Percentiles rank a stretch among this genome's conserved stretches.
phyloP scores from a whole-genome alignment of 2,113 vertebrate species.

The Mesocricetus auratus region DNA sequence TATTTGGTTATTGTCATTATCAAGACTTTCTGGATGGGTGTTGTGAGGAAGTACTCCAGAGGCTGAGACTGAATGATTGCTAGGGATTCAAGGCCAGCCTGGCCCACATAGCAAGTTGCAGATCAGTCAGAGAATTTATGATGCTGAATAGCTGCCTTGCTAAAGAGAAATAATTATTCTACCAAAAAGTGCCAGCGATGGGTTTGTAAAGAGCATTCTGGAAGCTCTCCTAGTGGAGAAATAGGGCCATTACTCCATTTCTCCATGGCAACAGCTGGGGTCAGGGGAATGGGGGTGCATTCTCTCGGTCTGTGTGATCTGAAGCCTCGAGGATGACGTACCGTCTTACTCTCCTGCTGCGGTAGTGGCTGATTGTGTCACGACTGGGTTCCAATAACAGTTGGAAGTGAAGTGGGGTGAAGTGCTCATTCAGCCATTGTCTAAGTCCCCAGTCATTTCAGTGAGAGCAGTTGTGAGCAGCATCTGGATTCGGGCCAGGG shows the following conservation, averaged over 20 bases:
- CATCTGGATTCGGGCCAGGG: not conserved
- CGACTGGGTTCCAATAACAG: not conserved
- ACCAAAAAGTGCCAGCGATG: not conserved
- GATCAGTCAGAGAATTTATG: not conserved
- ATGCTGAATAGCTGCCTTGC: slow-evolving; percentile 28
- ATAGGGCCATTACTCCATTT: not conserved
- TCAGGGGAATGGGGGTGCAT: no score
- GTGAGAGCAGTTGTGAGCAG: accelerated
- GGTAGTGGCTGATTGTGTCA: not conserved
- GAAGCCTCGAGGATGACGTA: not conserved
- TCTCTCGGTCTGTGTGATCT: not conserved
- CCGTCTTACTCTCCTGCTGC: not conserved
- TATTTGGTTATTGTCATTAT: not conserved
- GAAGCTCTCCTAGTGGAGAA: not conserved
- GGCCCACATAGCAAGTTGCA: not conserved
- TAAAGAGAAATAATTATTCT: slow-evolving; percentile 18
- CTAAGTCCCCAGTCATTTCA: not conserved
- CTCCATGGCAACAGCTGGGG: not conserved
- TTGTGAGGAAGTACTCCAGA: not conserved
- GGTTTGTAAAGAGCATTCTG: slow-evolving; percentile 13
- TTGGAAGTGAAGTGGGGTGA: not conserved
- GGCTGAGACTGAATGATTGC: not conserved
- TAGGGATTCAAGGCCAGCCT: not conserved
- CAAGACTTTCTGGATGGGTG: not conserved
- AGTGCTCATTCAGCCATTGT: not conserved